Evolutionary conservation across 1,140 invertebrate species (phyloP).

Genomic region (Caenorhabditis remanei): DNA sequence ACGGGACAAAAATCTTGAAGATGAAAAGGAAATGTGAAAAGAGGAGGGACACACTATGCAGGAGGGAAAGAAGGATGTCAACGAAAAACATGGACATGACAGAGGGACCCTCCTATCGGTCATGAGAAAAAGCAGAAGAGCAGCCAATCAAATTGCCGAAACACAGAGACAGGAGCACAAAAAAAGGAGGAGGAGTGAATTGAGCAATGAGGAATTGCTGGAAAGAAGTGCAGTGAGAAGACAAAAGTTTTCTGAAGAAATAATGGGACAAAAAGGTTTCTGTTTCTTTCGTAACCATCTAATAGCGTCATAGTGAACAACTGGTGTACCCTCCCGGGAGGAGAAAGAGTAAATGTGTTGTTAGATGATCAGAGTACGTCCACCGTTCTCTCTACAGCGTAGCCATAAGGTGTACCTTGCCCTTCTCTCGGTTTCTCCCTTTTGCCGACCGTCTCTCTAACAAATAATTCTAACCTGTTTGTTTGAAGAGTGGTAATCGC

Average conservation of each 20-base stretch:
- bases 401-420: conserved; percentile 33
- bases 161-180: conserved; percentile 7
- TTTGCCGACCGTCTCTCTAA: not conserved
- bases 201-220: not conserved
- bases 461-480: not conserved
- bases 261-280: conserved; percentile 16
- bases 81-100: conserved; percentile 32
- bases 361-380: conserved; percentile 43
- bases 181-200: not conserved
- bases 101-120: conserved; percentile 45
- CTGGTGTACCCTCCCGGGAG: conserved; percentile 23
- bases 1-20: conserved; percentile 35
- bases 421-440: not conserved
- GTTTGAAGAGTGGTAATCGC: not conserved
- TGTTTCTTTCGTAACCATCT: conserved; percentile 29
- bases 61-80: conserved; percentile 31
- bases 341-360: conserved; percentile 20
- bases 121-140: conserved; percentile 52
- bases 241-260: not conserved
- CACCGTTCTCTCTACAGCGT: conserved; percentile 44
- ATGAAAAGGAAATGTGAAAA: conserved; percentile 41
- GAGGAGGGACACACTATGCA: conserved; percentile 32
- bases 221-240: not conserved
- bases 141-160: conserved; percentile 52
- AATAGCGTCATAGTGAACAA: not conserved